phyloP scores from a whole-genome alignment of 2,888 invertebrate species.

The Drosophila leonis region DNA sequence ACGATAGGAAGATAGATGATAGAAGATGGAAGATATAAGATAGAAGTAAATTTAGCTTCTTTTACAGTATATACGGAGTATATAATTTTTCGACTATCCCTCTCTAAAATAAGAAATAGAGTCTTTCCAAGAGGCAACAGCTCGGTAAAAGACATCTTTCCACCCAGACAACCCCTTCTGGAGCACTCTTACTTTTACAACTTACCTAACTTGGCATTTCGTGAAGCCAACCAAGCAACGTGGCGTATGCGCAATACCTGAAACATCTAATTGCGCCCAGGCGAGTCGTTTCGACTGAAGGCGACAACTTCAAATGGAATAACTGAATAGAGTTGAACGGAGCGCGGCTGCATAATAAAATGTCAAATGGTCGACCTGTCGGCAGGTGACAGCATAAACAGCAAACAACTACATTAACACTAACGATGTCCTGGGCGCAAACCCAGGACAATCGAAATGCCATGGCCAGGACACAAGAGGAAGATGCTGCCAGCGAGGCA shows the following conservation, averaged over 20 bases:
- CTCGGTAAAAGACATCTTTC: not conserved
- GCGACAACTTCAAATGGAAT: conserved; percentile 56
- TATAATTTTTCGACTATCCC: not conserved
- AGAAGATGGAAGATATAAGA: too few species aligned
- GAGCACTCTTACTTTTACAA: not conserved
- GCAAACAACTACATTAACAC: conserved; percentile 33
- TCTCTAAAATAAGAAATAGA: not conserved
- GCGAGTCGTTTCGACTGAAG: conserved; percentile 52
- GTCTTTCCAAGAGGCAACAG: not conserved
- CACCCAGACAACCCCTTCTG: not conserved
- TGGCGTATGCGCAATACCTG: conserved; percentile 47
- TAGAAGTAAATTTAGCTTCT: not conserved
- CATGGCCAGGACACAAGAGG: conserved; percentile 3
- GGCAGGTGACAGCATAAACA: conserved; percentile 20
- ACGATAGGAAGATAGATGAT: too few species aligned
- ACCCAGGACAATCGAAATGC: conserved; percentile 16
- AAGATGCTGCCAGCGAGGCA: conserved; percentile 4
- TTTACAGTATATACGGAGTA: not conserved
- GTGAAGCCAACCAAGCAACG: conserved; percentile 10
- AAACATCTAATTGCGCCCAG: conserved; percentile 63
- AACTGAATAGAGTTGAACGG: conserved; percentile 57
- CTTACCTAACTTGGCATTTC: not conserved
- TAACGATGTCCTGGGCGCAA: conserved; percentile 26
- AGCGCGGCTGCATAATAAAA: conserved; percentile 36
- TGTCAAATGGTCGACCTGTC: conserved; percentile 38